These are phyloP conservation scores for Theropithecus gelada DNA, from an alignment of 2,113 vertebrate species.

Conservation along the genomic window DNA sequence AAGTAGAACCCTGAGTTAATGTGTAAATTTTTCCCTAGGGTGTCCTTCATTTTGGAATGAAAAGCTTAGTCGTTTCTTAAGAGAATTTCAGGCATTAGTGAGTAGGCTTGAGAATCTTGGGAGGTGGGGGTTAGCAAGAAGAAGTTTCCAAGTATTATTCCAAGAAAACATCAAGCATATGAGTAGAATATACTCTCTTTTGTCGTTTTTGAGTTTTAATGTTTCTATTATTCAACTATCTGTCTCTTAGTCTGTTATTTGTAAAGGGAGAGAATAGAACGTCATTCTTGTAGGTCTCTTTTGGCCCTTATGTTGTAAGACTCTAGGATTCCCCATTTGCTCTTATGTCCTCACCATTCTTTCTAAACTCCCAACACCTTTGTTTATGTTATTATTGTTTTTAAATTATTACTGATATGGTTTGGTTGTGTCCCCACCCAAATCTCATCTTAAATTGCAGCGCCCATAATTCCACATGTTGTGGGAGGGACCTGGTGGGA, in stretches of 20 bases:
- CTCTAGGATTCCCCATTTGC: neutral
- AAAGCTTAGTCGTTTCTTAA: constrained; percentile 29
- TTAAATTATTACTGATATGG: neutral
- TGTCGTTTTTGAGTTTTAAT: neutral
- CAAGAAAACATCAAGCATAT: constrained; percentile 50
- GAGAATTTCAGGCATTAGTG: constrained; percentile 41
- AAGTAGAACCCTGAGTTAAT: constrained; percentile 65
- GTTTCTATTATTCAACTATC: constrained; percentile 18
- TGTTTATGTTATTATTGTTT: neutral
- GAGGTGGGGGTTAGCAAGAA: neutral
- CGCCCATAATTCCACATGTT: too few relatives aligned
- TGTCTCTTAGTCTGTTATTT: constrained; percentile 35
- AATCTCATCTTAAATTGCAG: too few relatives aligned
- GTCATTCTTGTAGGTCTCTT: neutral
- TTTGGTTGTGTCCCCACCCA: too few relatives aligned
- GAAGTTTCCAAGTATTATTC: constrained; percentile 38
- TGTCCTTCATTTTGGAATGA: constrained; percentile 60
- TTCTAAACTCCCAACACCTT: neutral
- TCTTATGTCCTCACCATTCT: neutral
- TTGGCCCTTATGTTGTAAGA: neutral
- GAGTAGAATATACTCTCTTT: neutral
- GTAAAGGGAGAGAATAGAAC: neutral
- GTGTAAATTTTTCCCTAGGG: constrained; percentile 60
- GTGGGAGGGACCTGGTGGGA: too few relatives aligned
- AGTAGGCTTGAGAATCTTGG: neutral